Evolutionary conservation across 2,113 vertebrate species (phyloP), one percentile per base, ranked within the genome.

Genomic region (Tenebrosternarchus preto): DNA sequence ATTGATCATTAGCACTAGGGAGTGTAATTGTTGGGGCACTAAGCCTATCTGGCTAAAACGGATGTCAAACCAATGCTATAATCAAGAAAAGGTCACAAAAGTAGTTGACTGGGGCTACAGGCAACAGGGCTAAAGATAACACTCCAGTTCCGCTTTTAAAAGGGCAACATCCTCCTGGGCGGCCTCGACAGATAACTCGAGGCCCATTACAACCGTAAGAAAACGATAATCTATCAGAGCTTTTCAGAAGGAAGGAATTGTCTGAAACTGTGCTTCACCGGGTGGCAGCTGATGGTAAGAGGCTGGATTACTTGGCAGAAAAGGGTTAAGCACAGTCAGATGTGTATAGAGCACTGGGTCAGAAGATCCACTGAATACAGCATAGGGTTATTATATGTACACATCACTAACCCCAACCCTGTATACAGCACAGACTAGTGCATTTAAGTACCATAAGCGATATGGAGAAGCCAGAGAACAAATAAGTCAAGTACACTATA

Each of bases 281-380:
- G 67, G 20, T n/a, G 36, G n/a, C 0, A 16, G n/a, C 3, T 63
- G 20, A 29, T 59, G 7, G 31, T 17, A 20, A 36, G 24, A 1
- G 15, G 7, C 19, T 0, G 1, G 0, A 29, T 29, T 16, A 59
- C 2, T 20, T 55, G 71, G 22, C 82, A 79, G 19, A 71, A 60
- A 63, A 80, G 43, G 5, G 25, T 78, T 24, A 2, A 85, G 39
- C 59, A 78, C 84, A 3, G 3, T 39, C 36, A 1, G 53, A 60
- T 74, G 29, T 29, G 15, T 24, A 1, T 63, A 74, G 9, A 55
- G 11, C 31, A 85, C 22, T 50, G 24, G n/a, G n/a, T n/a, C n/a
- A n/a, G n/a, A n/a, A n/a, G n/a, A n/a, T n/a, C n/a, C n/a, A n/a
- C n/a, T n/a, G n/a, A n/a, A n/a, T n/a, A n/a, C n/a, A n/a, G n/a